These are phyloP conservation scores for Drosophila histrio DNA, from an alignment of 2,888 invertebrate species.

Conservation along the genomic window DNA sequence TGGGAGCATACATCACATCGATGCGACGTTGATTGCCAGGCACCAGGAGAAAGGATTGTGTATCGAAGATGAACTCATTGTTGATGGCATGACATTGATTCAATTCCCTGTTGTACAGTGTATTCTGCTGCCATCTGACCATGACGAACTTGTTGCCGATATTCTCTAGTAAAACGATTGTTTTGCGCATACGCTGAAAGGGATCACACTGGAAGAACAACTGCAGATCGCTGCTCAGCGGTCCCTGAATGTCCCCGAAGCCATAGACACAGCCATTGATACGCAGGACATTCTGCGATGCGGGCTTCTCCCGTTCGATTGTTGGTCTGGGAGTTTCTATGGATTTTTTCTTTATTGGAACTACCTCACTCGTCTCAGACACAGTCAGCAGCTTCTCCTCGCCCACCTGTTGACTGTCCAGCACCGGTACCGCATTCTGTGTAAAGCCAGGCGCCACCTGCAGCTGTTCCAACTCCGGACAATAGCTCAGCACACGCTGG, in stretches of 20 bases:
- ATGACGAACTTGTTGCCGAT: constrained; percentile 58
- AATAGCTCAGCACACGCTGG: constrained; percentile 58
- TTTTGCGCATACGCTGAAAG: constrained; percentile 55
- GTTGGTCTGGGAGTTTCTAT: not conserved
- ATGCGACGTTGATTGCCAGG: constrained; percentile 49
- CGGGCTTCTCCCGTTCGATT: not conserved
- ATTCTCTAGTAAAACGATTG: constrained; percentile 65
- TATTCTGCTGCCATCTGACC: constrained; percentile 32
- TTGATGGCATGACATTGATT: constrained; percentile 14
- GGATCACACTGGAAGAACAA: constrained; percentile 68
- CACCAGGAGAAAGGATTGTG: constrained; percentile 55
- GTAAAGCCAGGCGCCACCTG: constrained; percentile 48
- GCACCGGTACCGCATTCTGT: not conserved
- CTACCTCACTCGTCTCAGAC: constrained; percentile 1
- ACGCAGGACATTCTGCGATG: constrained; percentile 43
- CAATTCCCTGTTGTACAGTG: constrained; percentile 7
- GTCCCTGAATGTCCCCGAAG: constrained; percentile 22
- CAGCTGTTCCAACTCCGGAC: constrained; percentile 62
- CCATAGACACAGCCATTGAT: constrained; percentile 62
- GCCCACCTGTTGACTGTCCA: not conserved
- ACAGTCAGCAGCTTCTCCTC: constrained; percentile 3
- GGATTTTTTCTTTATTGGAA: not conserved
- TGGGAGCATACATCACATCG: constrained; percentile 65
- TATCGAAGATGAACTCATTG: constrained; percentile 70
- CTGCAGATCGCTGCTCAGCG: constrained; percentile 28